phyloP scores from a whole-genome alignment of 1,140 invertebrate species.

The Atta cephalotes region DNA sequence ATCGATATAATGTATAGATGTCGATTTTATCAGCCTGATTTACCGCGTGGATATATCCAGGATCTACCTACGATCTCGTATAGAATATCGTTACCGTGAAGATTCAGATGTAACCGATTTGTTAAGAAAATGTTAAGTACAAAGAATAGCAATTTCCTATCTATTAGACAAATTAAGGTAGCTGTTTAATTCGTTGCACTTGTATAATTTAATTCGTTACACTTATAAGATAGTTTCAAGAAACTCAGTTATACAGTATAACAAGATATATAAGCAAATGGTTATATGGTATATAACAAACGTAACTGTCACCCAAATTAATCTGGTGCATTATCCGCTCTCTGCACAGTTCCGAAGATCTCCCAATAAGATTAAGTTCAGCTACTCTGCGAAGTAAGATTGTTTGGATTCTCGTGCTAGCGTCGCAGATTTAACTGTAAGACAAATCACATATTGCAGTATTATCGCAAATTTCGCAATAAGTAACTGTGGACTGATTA shows the following conservation, averaged over 20 bases:
- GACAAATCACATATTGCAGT: constrained; percentile 15
- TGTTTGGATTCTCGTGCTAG: constrained; percentile 28
- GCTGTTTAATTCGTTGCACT: constrained; percentile 25
- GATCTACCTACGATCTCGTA: constrained; percentile 26
- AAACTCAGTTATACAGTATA: neutral
- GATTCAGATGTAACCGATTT: constrained; percentile 44
- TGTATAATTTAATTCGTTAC: constrained; percentile 20
- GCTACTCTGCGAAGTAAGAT: constrained; percentile 34
- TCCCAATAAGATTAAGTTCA: constrained; percentile 64
- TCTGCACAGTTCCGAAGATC: constrained; percentile 57
- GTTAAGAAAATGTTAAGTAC: constrained; percentile 56
- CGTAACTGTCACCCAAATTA: constrained; percentile 22
- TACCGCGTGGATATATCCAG: constrained; percentile 13
- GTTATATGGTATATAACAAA: neutral
- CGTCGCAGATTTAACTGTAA: constrained; percentile 32
- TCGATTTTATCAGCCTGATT: neutral
- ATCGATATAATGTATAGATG: constrained; percentile 12
- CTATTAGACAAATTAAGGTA: constrained; percentile 25
- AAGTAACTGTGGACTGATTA: constrained; percentile 65
- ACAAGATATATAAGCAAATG: no score
- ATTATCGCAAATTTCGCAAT: constrained; percentile 22
- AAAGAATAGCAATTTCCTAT: constrained; percentile 40
- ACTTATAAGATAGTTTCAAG: constrained; percentile 34
- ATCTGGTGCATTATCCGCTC: constrained; percentile 22
- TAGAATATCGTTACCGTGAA: constrained; percentile 29